Conservation (phyloP, 2,888 invertebrate genomes). For the Exephanes ischioxanthus region DNA sequence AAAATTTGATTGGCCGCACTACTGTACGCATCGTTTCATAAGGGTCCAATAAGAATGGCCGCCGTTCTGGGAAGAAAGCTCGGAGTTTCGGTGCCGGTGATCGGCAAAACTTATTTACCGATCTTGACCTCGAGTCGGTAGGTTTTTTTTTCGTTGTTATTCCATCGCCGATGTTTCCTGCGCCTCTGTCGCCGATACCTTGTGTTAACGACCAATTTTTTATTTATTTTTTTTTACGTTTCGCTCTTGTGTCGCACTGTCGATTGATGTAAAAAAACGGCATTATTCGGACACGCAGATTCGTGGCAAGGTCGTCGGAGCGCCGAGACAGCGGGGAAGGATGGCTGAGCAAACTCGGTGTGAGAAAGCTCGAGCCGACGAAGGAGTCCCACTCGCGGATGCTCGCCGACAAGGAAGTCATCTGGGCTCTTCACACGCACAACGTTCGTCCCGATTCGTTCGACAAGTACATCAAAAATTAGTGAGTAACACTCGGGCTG, state of each 20-base stretch:
- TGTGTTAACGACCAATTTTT: background rate
- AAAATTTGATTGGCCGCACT: conserved; percentile 54
- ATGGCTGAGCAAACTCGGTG: conserved; percentile 95
- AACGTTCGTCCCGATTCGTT: conserved; percentile 96
- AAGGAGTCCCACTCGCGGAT: conserved; percentile 98
- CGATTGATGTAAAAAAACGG: background rate
- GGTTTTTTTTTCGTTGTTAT: background rate
- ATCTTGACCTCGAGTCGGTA: conserved; percentile 76
- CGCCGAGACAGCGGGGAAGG: conserved; percentile 87
- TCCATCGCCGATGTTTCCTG: background rate
- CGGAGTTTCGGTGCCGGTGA: conserved; percentile 75
- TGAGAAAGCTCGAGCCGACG: conserved; percentile 96
- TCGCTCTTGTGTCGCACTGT: background rate
- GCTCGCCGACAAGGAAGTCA: conserved; percentile 97
- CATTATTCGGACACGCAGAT: conserved; percentile 72
- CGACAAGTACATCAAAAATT: conserved; percentile 94
- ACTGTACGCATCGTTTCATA: conserved; percentile 34
- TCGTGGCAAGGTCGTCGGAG: conserved; percentile 82
- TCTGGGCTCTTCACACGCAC: conserved; percentile 98
- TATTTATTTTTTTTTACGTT: background rate
- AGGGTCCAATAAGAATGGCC: conserved; percentile 81
- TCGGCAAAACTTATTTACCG: conserved; percentile 77
- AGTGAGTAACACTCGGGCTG: conserved; percentile 88
- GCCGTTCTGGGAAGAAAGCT: conserved; percentile 81
- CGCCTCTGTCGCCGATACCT: background rate